phyloP scores from a whole-genome alignment of 2,888 invertebrate species.

The Eulithis prunata region DNA sequence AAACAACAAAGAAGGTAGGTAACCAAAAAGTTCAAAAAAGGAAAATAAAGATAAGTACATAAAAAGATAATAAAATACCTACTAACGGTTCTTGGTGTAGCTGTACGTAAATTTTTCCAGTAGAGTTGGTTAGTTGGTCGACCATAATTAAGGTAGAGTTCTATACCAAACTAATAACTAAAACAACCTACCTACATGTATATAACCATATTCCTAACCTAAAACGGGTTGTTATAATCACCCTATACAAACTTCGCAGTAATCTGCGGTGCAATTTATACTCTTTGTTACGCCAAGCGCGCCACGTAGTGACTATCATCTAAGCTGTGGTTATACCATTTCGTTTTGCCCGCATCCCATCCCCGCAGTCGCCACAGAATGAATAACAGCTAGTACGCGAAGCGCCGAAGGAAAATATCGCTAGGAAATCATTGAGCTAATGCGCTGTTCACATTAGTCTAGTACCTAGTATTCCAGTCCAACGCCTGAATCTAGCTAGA shows the following conservation, averaged over 20 bases:
- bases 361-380: slow-evolving; percentile 11
- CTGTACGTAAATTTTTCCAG: too few relatives aligned
- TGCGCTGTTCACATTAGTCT: background rate
- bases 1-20: too few relatives aligned
- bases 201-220: too few relatives aligned
- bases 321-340: slow-evolving; percentile 1
- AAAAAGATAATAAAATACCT: too few relatives aligned
- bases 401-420: background rate
- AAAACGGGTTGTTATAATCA: background rate
- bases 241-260: background rate
- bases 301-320: background rate
- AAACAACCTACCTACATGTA: too few relatives aligned
- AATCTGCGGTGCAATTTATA: slow-evolving; percentile 15
- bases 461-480: background rate
- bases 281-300: slow-evolving; percentile 13
- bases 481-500: too few relatives aligned
- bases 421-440: background rate
- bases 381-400: slow-evolving; percentile 2
- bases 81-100: too few relatives aligned
- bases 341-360: slow-evolving; percentile 8
- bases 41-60: too few relatives aligned
- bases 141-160: too few relatives aligned
- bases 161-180: too few relatives aligned
- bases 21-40: too few relatives aligned
- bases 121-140: too few relatives aligned